Base-by-base conservation (phyloP, 1,140 invertebrate genomes). In the Cydia splendana region DNA sequence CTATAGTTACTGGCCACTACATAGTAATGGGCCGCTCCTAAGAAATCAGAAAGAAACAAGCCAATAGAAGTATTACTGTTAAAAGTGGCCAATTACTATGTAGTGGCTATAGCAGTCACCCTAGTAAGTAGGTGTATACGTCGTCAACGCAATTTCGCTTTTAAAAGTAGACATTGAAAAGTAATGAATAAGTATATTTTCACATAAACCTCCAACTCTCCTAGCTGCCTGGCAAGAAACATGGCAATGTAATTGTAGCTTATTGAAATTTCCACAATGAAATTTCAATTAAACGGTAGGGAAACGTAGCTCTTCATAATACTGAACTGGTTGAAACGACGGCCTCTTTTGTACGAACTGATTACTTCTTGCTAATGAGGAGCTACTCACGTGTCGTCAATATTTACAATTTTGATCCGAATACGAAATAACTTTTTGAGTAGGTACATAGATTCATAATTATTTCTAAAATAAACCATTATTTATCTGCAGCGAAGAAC, bases 251-350 rank as follows among this genome's bases (percentile, higher is more conserved):
- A 71, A 71, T 71, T 71, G 67, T 71, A 71, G 67, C 67, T 42
- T 71, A 71, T 71, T 71, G 67, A 71, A 71, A 71, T 71, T 45
- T 71, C 0, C 67, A 71, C 67, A 71, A 71, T 71, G 67, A 38
- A 38, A 71, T 71, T 71, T 71, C 34, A 38, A 71, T 71, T 71
- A 71, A 42, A 71, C 67, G 34, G 38, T 42, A 71, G 34, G 34
- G 38, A 69, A 71, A 34, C 67, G 34, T 69, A 69, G 65, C 67
- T 71, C 45, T 71, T 71, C 67, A 71, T n/a, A 71, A 38, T 71
- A 38, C 67, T 42, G 30, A 38, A 38, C 34, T 71, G 67, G 18
- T 18, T 71, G 67, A 30, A 71, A 42, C 24, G 30, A 30, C 65
- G 13, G 65, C 28, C 15, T 15, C 51, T 12, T 71, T 71, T 71